Conservation (phyloP, 1,140 invertebrate species). For the Glossosoma conforme region DNA sequence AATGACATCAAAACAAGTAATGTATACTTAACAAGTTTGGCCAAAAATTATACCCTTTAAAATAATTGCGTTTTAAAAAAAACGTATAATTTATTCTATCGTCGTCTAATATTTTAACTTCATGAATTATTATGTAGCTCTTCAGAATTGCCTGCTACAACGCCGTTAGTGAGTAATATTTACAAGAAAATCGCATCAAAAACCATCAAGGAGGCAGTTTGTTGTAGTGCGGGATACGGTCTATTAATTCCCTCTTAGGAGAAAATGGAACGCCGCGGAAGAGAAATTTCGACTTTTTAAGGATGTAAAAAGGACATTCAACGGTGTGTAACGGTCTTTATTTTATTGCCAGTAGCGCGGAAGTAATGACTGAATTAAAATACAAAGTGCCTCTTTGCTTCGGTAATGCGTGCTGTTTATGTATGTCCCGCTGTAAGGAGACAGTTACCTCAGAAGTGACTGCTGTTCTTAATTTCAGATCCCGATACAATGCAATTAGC, state of each 20-base stretch:
- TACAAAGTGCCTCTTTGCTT: slow-evolving; percentile 31
- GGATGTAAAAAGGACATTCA: slow-evolving; percentile 31
- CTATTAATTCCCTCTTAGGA: slow-evolving; percentile 29
- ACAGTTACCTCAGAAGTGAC: slow-evolving; percentile 8
- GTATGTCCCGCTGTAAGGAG: slow-evolving; percentile 12
- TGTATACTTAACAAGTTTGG: too few species aligned
- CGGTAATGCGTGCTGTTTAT: slow-evolving; percentile 30
- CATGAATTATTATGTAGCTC: too few species aligned
- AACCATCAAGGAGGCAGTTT: too few species aligned
- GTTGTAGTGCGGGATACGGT: slow-evolving; percentile 15
- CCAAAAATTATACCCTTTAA: too few species aligned
- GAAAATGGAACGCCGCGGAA: slow-evolving; percentile 17
- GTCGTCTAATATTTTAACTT: too few species aligned
- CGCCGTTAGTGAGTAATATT: too few species aligned
- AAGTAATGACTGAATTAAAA: slow-evolving; percentile 31
- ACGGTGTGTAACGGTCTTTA: slow-evolving; percentile 32
- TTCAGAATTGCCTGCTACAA: too few species aligned
- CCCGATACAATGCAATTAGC: slow-evolving; percentile 16
- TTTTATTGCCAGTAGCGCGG: slow-evolving; percentile 30
- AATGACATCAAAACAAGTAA: too few species aligned
- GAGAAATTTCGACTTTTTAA: slow-evolving; percentile 29
- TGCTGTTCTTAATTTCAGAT: slow-evolving; percentile 15
- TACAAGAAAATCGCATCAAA: too few species aligned
- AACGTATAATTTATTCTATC: too few species aligned
- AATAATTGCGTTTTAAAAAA: too few species aligned